Evolutionary conservation across 2,888 invertebrate genomes (phyloP).

Genomic region (Drosophila mimica): DNA sequence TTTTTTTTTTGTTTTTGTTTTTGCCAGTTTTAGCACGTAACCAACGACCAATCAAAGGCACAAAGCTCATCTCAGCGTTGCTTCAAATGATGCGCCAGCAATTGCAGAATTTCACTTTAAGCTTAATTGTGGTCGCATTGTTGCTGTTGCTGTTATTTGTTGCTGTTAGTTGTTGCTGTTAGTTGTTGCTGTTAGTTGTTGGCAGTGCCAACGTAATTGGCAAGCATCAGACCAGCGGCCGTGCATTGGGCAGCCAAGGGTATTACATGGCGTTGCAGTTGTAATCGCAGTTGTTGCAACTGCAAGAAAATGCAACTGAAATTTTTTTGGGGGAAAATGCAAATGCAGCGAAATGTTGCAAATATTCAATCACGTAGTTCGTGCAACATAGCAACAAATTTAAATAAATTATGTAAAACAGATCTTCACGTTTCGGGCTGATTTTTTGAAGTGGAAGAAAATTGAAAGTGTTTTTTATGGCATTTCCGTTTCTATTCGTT

Average conservation of each 20-base stretch:
- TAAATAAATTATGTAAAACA: constrained; percentile 78
- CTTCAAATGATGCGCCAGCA: constrained; percentile 70
- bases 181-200: constrained; percentile 33
- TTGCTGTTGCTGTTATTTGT: constrained; percentile 28
- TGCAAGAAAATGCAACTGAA: constrained; percentile 50
- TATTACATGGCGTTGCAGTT: constrained; percentile 59
- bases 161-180: constrained; percentile 35
- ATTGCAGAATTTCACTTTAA: constrained; percentile 78
- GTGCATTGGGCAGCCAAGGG: constrained; percentile 67
- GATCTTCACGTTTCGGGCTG: constrained; percentile 44
- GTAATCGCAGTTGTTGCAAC: constrained; percentile 35
- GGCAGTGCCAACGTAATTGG: constrained; percentile 66
- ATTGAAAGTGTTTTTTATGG: constrained; percentile 33
- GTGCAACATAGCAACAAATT: constrained; percentile 72
- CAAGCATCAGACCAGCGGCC: constrained; percentile 60
- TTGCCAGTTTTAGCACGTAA: constrained; percentile 69
- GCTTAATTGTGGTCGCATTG: constrained; percentile 67
- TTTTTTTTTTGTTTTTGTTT: constrained; percentile 18
- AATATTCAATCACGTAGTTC: constrained; percentile 80
- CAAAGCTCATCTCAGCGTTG: constrained; percentile 58
- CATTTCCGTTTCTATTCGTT: constrained; percentile 52
- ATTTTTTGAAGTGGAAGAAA: constrained; percentile 33
- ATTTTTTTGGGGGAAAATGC: constrained; percentile 48
- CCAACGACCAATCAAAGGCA: constrained; percentile 75
- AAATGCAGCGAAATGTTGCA: constrained; percentile 71